Conservation (phyloP, 1,140 invertebrate genomes). For the Magallana gigas region DNA sequence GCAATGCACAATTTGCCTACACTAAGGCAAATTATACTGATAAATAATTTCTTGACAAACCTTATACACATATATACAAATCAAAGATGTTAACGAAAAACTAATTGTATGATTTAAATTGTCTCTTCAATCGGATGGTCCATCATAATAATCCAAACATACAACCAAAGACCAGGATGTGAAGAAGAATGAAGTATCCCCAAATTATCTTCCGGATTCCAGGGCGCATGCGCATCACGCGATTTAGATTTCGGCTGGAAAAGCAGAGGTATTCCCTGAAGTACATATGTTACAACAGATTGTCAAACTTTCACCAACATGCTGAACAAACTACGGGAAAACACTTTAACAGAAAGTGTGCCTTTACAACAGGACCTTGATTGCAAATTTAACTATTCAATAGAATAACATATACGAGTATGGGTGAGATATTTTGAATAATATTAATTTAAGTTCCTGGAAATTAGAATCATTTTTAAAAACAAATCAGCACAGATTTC, state of each 20-base stretch:
- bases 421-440: no score
- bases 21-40: background rate
- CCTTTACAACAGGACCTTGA: no score
- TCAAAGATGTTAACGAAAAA: no score
- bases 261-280: conserved; percentile 72
- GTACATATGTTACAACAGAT: conserved; percentile 44
- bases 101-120: no score
- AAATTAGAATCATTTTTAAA: no score
- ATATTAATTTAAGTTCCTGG: no score
- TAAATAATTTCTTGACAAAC: background rate
- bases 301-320: no score
- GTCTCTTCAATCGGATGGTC: no score
- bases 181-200: conserved; percentile 69
- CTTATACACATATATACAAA: conserved; percentile 3
- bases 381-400: no score
- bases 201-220: conserved; percentile 67
- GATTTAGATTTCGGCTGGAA: conserved; percentile 68
- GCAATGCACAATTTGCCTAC: background rate
- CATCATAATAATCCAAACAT: conserved; percentile 67
- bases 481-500: no score
- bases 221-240: conserved; percentile 67
- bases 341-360: no score
- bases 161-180: conserved; percentile 66
- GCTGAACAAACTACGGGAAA: background rate
- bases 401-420: no score